A percentile compares a stretch with the other conserved stretches of the same genome.
phyloP scores from a whole-genome alignment of 2,797 vertebrate genomes.

The Ciconia nigra region DNA sequence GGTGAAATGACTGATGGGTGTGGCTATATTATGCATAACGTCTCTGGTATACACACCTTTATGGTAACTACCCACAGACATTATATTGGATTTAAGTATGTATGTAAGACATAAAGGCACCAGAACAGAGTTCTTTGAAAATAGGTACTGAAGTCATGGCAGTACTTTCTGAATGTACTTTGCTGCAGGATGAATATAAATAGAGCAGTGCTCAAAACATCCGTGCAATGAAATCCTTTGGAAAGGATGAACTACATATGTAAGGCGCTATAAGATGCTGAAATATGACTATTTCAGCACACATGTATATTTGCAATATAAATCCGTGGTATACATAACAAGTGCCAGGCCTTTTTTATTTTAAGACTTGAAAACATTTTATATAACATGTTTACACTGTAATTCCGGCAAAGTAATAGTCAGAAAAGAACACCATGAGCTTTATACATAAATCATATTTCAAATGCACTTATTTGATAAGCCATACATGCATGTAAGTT shows the following conservation, averaged over 20 bases:
- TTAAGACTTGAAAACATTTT: slow-evolving; percentile 45
- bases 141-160: slow-evolving; percentile 1
- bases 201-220: slow-evolving; percentile 42
- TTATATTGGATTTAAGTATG: neutral
- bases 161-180: slow-evolving; percentile 22
- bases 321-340: neutral
- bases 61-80: neutral
- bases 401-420: neutral
- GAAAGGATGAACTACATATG: slow-evolving; percentile 6
- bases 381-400: slow-evolving; percentile 29
- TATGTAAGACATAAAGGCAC: neutral
- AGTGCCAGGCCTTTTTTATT: neutral
- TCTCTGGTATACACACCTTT: neutral
- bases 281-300: slow-evolving; percentile 14
- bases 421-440: neutral
- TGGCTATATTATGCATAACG: neutral
- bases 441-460: neutral
- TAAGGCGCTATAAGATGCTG: neutral
- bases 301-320: neutral
- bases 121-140: slow-evolving; percentile 22
- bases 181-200: slow-evolving; percentile 33
- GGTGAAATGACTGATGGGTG: neutral
- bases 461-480: neutral
- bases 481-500: neutral
- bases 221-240: neutral